Evolutionary conservation across 2,797 vertebrate genomes (phyloP), one percentile per base, ranked within the genome.

Genomic region (Discoglossus pictus): DNA sequence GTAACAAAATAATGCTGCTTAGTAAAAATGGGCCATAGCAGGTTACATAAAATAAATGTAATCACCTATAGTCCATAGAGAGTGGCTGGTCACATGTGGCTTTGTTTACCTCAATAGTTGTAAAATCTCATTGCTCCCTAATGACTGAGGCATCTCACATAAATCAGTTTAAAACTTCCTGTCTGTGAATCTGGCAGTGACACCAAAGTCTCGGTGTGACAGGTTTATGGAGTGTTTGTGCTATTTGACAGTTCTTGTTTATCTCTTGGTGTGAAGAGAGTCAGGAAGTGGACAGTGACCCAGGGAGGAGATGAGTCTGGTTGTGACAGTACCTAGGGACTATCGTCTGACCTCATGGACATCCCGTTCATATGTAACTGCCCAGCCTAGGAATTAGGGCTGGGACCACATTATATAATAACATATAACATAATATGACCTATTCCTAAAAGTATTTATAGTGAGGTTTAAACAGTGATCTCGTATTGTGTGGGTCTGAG

Each of bases 331-430:
- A n/a, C n/a, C n/a, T n/a, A n/a, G n/a, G n/a, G n/a, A n/a, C n/a
- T n/a, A n/a, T n/a, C n/a, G n/a, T n/a, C n/a, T n/a, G n/a, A n/a
- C n/a, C n/a, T n/a, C n/a, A n/a, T n/a, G n/a, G n/a, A n/a, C n/a
- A n/a, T n/a, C n/a, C n/a, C n/a, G n/a, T n/a, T n/a, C n/a, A n/a
- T n/a, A n/a, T n/a, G n/a, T n/a, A n/a, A n/a, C n/a, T n/a, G n/a
- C n/a, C n/a, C n/a, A n/a, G n/a, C n/a, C n/a, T n/a, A n/a, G n/a
- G n/a, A n/a, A n/a, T n/a, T n/a, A n/a, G n/a, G n/a, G n/a, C n/a
- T n/a, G n/a, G n/a, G n/a, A n/a, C n/a, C n/a, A n/a, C 38, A 64
- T 40, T 38, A 61, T 20, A 21, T 16, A 31, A 40, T 40, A 36
- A 63, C 23, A 27, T 27, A 16, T 15, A 27, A 52, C 5, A 13